Percentiles rank a stretch among this genome's conserved stretches.
These are phyloP conservation scores for Eucriotettix oculatus DNA, from an alignment of 2,888 invertebrate genomes.

Conservation along the genomic window DNA sequence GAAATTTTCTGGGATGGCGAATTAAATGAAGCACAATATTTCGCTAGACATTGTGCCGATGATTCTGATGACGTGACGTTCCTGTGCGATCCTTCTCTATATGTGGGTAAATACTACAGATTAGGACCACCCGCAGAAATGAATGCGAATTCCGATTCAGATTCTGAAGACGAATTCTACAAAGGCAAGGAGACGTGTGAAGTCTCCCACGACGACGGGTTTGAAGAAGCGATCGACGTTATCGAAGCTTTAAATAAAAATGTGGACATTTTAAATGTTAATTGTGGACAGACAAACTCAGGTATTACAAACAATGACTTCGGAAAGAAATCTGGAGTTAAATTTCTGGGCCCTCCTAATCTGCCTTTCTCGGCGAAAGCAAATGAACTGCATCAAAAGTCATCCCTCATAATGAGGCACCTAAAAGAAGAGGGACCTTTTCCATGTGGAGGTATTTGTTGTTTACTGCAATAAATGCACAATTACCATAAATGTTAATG, in stretches of 20 bases:
- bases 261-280: neutral
- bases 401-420: conserved; percentile 4
- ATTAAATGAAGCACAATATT: too few species aligned
- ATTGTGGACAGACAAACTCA: neutral
- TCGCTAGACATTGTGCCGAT: too few species aligned
- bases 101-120: conserved; percentile 12
- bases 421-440: conserved; percentile 10
- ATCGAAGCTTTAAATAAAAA: neutral
- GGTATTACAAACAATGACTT: neutral
- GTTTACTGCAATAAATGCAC: conserved; percentile 8
- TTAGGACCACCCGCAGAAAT: conserved; percentile 3
- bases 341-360: neutral
- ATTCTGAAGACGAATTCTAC: too few species aligned
- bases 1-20: too few species aligned
- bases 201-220: too few species aligned
- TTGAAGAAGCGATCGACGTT: neutral
- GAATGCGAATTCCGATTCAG: neutral
- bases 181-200: too few species aligned
- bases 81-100: conserved; percentile 10
- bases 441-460: conserved; percentile 12
- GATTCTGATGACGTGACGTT: neutral
- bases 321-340: neutral
- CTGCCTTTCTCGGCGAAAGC: neutral
- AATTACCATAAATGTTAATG: too few species aligned
- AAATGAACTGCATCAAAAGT: conserved; percentile 1